Conservation (phyloP, 2,113 vertebrate species). For the Megaleporinus macrocephalus region DNA sequence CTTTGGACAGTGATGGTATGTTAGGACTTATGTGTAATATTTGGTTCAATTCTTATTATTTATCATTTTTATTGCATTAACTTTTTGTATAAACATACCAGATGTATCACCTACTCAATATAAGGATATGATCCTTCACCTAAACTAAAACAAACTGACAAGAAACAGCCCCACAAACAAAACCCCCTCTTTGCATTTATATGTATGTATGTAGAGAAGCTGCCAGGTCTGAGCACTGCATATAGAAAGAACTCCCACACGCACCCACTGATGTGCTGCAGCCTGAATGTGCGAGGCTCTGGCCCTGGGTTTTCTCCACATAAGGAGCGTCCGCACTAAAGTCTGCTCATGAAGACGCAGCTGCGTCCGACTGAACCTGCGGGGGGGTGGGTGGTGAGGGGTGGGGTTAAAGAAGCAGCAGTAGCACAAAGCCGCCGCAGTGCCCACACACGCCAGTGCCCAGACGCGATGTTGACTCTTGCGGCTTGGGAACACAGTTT, state of each 20-base stretch:
- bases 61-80: too few relatives aligned
- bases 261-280: slow-evolving; percentile 66
- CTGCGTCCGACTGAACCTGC: slow-evolving; percentile 17
- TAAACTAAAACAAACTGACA: slow-evolving; percentile 24
- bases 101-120: too few relatives aligned
- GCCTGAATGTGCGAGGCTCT: slow-evolving; percentile 66
- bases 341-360: slow-evolving; percentile 62
- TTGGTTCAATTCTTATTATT: too few relatives aligned
- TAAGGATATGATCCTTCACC: not conserved
- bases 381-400: not conserved
- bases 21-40: too few relatives aligned
- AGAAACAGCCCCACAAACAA: slow-evolving; percentile 61
- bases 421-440: slow-evolving; percentile 34
- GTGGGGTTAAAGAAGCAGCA: slow-evolving; percentile 10
- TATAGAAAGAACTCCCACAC: slow-evolving; percentile 74
- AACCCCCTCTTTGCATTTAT: slow-evolving; percentile 65
- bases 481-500: slow-evolving; percentile 40
- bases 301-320: slow-evolving; percentile 59
- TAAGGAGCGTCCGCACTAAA: slow-evolving; percentile 55
- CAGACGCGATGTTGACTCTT: slow-evolving; percentile 32
- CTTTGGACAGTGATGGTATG: too few relatives aligned
- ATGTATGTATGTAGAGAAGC: slow-evolving; percentile 68
- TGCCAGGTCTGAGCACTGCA: slow-evolving; percentile 68
- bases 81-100: too few relatives aligned
- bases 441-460: slow-evolving; percentile 43